Percentiles rank a stretch among this genome's conserved stretches.
phyloP scores from a whole-genome alignment of 2,113 vertebrate species.

The Apodemus speciosus region DNA sequence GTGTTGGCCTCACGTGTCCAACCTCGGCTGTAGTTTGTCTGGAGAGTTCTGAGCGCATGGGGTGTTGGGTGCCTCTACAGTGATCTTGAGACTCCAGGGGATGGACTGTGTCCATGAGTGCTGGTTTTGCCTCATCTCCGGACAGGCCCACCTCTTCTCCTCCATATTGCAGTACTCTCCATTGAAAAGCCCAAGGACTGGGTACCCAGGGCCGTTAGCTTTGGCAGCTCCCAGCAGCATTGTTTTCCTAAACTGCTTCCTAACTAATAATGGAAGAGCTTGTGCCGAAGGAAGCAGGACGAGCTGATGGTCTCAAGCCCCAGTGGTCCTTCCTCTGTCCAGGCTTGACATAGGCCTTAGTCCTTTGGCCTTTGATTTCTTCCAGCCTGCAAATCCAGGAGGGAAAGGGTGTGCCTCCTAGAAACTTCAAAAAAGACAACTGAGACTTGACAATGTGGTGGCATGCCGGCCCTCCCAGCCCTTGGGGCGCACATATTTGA shows the following conservation, averaged over 20 bases:
- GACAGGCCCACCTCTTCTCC: neutral
- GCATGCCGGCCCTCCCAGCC: neutral
- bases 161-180: neutral
- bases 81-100: neutral
- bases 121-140: neutral
- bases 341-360: neutral
- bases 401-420: neutral
- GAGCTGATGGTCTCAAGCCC: neutral
- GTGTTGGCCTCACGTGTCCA: neutral
- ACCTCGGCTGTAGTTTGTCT: neutral
- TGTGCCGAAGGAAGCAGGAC: neutral
- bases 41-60: neutral
- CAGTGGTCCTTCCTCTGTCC: no score
- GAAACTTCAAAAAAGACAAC: neutral
- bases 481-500: neutral
- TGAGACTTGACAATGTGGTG: neutral
- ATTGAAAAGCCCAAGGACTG: neutral
- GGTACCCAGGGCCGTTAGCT: neutral
- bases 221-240: neutral
- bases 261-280: neutral
- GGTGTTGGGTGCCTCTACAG: neutral
- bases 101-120: neutral
- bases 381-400: neutral
- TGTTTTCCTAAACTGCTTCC: neutral
- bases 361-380: neutral